A percentile compares a stretch with the other conserved stretches of the same genome.
These are phyloP conservation scores for Garrulus glandarius DNA, from an alignment of 2,797 vertebrate genomes.

Conservation along the genomic window DNA sequence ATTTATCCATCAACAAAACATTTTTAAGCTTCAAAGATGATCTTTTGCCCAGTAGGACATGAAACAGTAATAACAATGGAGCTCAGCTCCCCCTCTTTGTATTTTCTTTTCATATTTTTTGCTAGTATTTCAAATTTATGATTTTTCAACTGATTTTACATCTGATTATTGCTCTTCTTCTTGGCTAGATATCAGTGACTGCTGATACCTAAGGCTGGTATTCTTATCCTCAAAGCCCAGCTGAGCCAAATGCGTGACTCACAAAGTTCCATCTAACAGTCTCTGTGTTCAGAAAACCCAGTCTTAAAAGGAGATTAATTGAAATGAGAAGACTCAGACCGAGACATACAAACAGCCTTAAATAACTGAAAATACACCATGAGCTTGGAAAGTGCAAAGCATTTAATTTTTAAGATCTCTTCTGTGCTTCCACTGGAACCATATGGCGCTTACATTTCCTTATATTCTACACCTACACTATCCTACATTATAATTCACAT, in stretches of 20 bases:
- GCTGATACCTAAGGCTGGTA: not conserved
- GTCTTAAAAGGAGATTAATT: not conserved
- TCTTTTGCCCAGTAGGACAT: not conserved
- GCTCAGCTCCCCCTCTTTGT: not conserved
- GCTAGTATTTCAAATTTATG: not conserved
- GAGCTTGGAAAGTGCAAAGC: conserved; percentile 6
- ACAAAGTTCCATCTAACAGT: not conserved
- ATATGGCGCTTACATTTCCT: not conserved
- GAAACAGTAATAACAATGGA: not conserved
- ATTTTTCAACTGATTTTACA: not conserved
- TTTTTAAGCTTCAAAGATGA: not conserved
- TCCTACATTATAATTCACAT: not conserved
- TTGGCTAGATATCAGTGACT: not conserved
- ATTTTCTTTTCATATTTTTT: not conserved
- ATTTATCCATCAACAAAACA: not conserved
- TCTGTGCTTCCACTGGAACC: not conserved
- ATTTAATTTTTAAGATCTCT: not conserved
- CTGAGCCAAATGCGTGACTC: conserved; percentile 29
- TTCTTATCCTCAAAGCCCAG: not conserved
- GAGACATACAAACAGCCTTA: not conserved
- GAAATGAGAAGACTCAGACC: not conserved
- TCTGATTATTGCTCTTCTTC: not conserved
- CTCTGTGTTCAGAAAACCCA: not conserved
- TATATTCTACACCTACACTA: not conserved
- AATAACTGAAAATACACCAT: not conserved